Evolutionary conservation across 1,140 invertebrate genomes (phyloP).

Genomic region (roundworm (Caenorhabditis elegans)): WBcel235 BX284605.5:6022001-6022500

Average conservation of each 20-base stretch:
- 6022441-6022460: too few relatives aligned
- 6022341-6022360: too few relatives aligned
- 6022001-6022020: neutral
- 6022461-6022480: too few relatives aligned
- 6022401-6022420: neutral
- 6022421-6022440: too few relatives aligned
- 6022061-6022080: neutral
- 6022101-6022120: conserved; percentile 9
- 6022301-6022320: neutral
- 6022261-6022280: neutral
- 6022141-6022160: neutral
- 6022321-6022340: neutral
- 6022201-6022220: neutral
- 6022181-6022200: neutral
- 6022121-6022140: conserved; percentile 1
- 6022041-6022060: neutral
- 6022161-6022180: conserved; percentile 7
- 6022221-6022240: neutral
- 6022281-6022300: neutral
- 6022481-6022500: too few relatives aligned
- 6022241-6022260: neutral
- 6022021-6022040: neutral
- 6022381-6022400: neutral
- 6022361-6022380: neutral
- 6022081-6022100: conserved; percentile 6